Evolutionary conservation across 2,113 vertebrate genomes (phyloP), one percentile per base, ranked within the genome.

Genomic region (Ceuthmochares aereus): DNA sequence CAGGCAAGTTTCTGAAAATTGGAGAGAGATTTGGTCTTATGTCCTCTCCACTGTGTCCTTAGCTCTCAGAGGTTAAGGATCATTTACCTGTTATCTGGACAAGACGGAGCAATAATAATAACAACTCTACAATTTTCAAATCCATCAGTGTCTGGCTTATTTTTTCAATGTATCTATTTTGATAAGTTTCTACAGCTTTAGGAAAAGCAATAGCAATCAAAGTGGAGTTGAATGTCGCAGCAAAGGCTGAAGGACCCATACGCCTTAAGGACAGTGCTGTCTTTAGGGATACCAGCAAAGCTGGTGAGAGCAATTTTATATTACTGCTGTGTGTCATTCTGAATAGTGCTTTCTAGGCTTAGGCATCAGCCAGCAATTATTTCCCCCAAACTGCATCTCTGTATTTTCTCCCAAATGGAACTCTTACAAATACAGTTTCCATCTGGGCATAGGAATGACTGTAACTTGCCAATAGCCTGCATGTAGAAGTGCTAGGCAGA

Each of bases 361-460:
- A 45, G 29, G 47, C 32, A 73, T 58, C 29, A 70, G n/a, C 12
- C 20, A 64, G 21, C 26, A 68, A 4, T 47, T 43, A 4, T 8
- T 76, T 54, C 84, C 60, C 12, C 60, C 34, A 21, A 36, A 70
- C 12, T 8, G 11, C 19, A 36, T 6, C 25, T 40, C 22, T 79
- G 25, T 22, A 17, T 55, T 47, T 54, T 74, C 20, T 45, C 83
- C 60, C 22, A 69, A n/a, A 54, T 1, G 4, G 5, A 49, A 32
- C 26, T 56, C 26, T 40, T 29, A 3, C 18, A 34, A 79, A n/a
- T 15, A 27, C 25, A 36, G 14, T 43, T 32, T 70, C 25, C 27
- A 7, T 34, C 23, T 20, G 36, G 45, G 13, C 11, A 9, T 8
- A 4, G 1, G 9, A 23, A 8, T 0, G 1, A 37, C 7, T 14